Percentiles rank a stretch among this genome's conserved stretches.
phyloP scores from a whole-genome alignment of 37 sponge, comb jelly and placozoan species.

The Mnemiopsis leidyi region DNA sequence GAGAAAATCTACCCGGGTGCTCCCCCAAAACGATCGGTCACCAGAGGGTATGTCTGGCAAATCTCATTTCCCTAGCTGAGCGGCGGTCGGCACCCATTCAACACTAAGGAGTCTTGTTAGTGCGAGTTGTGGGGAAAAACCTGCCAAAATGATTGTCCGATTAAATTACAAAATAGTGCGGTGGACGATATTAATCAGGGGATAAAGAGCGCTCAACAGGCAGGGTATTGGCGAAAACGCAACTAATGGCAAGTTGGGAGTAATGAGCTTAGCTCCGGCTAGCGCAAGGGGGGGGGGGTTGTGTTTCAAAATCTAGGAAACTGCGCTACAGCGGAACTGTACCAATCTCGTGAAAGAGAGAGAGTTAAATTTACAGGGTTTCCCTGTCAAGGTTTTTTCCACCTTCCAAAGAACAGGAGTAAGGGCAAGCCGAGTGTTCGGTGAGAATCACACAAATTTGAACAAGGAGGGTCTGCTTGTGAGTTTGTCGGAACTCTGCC shows the following conservation, averaged over 20 bases:
- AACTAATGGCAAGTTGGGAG: neutral
- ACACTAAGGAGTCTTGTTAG: neutral
- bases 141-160: neutral
- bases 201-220: neutral
- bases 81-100: neutral
- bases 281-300: neutral
- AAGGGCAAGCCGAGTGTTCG: neutral
- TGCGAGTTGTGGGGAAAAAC: neutral
- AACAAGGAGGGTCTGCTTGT: neutral
- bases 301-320: neutral
- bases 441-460: neutral
- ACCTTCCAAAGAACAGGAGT: neutral
- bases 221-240: neutral
- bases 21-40: neutral
- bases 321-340: neutral
- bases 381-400: neutral
- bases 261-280: neutral
- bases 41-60: neutral
- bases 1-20: neutral
- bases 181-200: neutral
- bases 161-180: neutral
- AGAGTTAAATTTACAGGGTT: neutral
- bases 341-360: neutral
- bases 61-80: neutral
- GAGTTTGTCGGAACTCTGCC: neutral